These are phyloP conservation scores for Diachasmimorpha longicaudata DNA, from an alignment of 1,140 invertebrate species.

Conservation along the genomic window DNA sequence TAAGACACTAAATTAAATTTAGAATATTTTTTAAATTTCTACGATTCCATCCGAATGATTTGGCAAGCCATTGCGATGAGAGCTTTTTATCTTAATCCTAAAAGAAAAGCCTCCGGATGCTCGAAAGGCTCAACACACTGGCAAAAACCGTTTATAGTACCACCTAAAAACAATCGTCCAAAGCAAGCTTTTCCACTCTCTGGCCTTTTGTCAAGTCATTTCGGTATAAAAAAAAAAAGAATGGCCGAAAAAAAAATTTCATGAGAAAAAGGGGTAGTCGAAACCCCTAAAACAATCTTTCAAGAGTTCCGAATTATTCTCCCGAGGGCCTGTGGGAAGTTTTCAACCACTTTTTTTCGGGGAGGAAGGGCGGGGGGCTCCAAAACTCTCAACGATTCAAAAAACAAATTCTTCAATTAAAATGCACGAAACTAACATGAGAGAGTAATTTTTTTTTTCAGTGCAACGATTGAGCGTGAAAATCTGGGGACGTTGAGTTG, in stretches of 20 bases:
- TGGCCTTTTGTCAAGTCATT: neutral
- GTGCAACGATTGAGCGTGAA: constrained; percentile 11
- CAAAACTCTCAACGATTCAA: neutral
- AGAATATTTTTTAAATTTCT: constrained; percentile 66
- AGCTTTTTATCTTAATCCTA: constrained; percentile 1
- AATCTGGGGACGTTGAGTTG: constrained; percentile 12
- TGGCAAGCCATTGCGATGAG: constrained; percentile 41
- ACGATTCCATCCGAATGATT: constrained; percentile 60
- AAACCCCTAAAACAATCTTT: neutral
- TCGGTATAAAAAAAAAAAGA: neutral
- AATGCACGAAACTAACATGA: neutral
- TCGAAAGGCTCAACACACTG: neutral
- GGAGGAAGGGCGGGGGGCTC: no score
- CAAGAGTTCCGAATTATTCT: neutral
- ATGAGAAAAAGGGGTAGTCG: neutral
- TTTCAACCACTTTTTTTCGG: neutral
- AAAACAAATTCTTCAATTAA: neutral
- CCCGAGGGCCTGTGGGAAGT: neutral
- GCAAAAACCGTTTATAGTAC: constrained; percentile 2
- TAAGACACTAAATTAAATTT: constrained; percentile 55
- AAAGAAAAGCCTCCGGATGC: constrained; percentile 4
- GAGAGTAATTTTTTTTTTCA: neutral
- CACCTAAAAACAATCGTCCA: constrained; percentile 5
- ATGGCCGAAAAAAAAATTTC: neutral
- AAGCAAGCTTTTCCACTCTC: neutral